A percentile compares a stretch with the other conserved stretches of the same genome.
Evolutionary conservation across 2,888 invertebrate species (phyloP).

Genomic region (Plagiodera versicolora): DNA sequence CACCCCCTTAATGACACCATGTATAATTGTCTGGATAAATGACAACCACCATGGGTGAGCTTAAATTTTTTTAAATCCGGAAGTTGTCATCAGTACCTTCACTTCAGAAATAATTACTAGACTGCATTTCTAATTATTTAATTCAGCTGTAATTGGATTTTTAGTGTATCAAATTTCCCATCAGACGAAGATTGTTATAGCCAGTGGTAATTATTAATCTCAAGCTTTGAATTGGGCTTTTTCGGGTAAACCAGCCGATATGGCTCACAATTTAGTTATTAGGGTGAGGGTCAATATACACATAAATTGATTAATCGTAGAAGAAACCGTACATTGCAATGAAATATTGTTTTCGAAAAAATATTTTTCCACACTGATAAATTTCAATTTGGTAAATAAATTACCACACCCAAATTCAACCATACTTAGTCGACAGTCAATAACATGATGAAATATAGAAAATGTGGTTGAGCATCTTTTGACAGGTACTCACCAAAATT

Average conservation of each 20-base stretch:
- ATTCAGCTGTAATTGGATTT: conserved; percentile 10
- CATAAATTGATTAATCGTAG: no score
- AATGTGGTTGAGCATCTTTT: no score
- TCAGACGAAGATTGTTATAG: neutral
- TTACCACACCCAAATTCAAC: no score
- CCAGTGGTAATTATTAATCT: neutral
- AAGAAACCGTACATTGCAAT: no score
- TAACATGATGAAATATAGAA: no score
- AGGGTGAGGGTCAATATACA: neutral
- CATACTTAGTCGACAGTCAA: no score
- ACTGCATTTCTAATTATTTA: conserved; percentile 11
- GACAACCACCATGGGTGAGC: conserved; percentile 6
- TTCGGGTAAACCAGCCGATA: neutral
- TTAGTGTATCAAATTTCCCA: conserved; percentile 14
- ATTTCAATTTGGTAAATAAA: no score
- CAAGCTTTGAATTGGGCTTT: neutral
- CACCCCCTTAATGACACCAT: conserved; percentile 11
- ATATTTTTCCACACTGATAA: no score
- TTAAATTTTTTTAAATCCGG: conserved; percentile 9
- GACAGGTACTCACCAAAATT: no score
- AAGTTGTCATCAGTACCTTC: conserved; percentile 13
- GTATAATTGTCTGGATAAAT: conserved; percentile 2
- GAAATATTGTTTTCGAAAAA: no score
- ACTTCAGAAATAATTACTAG: conserved; percentile 14
- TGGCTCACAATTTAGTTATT: neutral